Base-by-base conservation (phyloP, 2,797 vertebrate genomes). In the Poeciliopsis paucimaculata region DNA sequence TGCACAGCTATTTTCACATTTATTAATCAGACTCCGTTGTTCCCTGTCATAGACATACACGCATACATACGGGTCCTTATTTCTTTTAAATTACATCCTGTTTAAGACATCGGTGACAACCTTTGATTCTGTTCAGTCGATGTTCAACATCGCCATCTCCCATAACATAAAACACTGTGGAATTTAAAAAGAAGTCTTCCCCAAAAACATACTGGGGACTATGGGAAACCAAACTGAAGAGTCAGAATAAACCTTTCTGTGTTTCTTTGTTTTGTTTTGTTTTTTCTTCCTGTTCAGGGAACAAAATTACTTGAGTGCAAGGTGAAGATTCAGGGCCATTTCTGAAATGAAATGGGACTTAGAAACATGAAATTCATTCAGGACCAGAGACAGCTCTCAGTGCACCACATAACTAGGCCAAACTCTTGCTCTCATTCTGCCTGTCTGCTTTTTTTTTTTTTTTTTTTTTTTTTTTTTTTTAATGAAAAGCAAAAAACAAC, bases 311-410 rank as follows among this genome's bases (percentile, higher is more conserved):
- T 79, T 79, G 68, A 76, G 76, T 80, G 77, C 75, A 34, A n/a
- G 76, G 71, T 81, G 49, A 81, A 71, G 62, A 51, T 78, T 72
- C 66, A 70, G 71, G 70, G 72, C 62, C 79, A 81, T 36, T 73
- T 78, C 75, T 79, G 70, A 77, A 77, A 60, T 68, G 66, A 81
- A 84, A 18, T 28, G 46, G 60, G 73, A 84, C 80, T 53, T 18
- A 81, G 1, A 12, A 57, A 72, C 66, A 79, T 73, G 75, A 71
- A 85, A 85, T 82, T 76, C 73, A 76, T 91, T 94, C 95, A 96
- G 95, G 28, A 95, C 94, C 94, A 86, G 20, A 93, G 95, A 95
- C 93, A 96, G 95, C 90, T 89, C 90, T 47, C 53, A 31, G 77
- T 76, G 53, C 34, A 47, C 47, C 41, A 57, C 78, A 49, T 77